phyloP scores from a whole-genome alignment of 2,113 vertebrate species.

The Noctilio leporinus region DNA sequence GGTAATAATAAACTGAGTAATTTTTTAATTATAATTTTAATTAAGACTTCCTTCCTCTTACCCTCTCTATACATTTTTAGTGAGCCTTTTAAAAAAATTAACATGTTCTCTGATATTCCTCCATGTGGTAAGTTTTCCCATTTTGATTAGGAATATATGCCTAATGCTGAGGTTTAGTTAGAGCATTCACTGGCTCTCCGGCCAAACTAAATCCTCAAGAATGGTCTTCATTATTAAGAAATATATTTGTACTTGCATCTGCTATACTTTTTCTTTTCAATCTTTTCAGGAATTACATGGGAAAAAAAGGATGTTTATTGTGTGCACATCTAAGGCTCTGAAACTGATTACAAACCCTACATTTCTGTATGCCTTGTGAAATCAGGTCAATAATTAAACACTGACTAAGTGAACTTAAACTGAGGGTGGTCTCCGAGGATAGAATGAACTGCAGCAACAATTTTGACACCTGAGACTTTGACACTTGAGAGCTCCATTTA shows the following conservation, averaged over 20 bases:
- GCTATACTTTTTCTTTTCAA: neutral
- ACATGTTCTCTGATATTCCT: neutral
- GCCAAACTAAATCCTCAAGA: neutral
- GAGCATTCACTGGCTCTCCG: neutral
- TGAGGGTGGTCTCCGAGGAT: neutral
- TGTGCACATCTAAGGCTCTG: neutral
- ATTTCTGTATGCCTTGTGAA: neutral
- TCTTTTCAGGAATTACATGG: neutral
- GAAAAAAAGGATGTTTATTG: neutral
- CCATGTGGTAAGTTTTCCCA: neutral
- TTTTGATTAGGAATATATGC: neutral
- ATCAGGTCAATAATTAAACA: neutral
- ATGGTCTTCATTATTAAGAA: neutral
- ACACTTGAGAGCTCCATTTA: neutral
- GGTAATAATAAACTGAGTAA: neutral
- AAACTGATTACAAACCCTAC: neutral
- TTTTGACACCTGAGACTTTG: neutral
- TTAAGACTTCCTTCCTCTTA: neutral
- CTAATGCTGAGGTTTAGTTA: neutral
- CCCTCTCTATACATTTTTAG: neutral
- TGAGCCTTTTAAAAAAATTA: neutral
- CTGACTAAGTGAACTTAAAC: neutral
- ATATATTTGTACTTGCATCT: neutral
- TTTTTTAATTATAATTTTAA: neutral
- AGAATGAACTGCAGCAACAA: neutral